Base-by-base conservation (phyloP, 2,888 invertebrate species). In the Drosophila kambysellisi region DNA sequence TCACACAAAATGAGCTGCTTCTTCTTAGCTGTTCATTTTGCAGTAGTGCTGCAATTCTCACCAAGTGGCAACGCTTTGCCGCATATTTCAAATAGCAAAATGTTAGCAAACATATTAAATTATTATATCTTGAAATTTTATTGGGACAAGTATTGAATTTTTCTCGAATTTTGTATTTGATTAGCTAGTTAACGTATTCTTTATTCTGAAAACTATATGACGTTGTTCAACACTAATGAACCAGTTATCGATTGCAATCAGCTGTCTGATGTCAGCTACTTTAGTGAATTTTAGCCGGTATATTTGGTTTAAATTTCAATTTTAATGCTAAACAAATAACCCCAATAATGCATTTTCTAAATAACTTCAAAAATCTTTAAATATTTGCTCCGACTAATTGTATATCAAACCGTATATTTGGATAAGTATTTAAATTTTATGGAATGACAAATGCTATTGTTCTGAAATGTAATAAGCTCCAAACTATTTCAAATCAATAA, bases 211-310 rank as follows among this genome's bases (percentile, higher is more conserved):
- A 33, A 41, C 6, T 5, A 5, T 20, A 25, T 32, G 11, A 32
- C 11, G 9, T 39, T 32, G n/a, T 29, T 17, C 50, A 58, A 29
- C 52, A 60, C 37, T 43, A 35, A 64, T 58, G 64, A 62, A 59
- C 70, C 25, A 74, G 58, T 37, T 61, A 74, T 76, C 79, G 75
- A 70, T 62, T 53, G n/a, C 9, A 56, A 7, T 56, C 69, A 73
- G 59, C 75, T 57, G 74, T 5, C 1, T 32, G 30, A 15, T 46
- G n/a, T 32, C 32, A 32, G 11, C 60, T 32, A 52, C 17, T 20
- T 56, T 35, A n/a, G 8, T 64, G 11, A 50, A 50, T 59, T 17
- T 4, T 17, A 32, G 52, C 73, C 73, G 57, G 52, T 41, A 41
- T n/a, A 35, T 29, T 43, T 59, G 29, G 39, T 29, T 56, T 39